Base-by-base conservation (phyloP, 2,113 vertebrate species). In the Eira barbara region DNA sequence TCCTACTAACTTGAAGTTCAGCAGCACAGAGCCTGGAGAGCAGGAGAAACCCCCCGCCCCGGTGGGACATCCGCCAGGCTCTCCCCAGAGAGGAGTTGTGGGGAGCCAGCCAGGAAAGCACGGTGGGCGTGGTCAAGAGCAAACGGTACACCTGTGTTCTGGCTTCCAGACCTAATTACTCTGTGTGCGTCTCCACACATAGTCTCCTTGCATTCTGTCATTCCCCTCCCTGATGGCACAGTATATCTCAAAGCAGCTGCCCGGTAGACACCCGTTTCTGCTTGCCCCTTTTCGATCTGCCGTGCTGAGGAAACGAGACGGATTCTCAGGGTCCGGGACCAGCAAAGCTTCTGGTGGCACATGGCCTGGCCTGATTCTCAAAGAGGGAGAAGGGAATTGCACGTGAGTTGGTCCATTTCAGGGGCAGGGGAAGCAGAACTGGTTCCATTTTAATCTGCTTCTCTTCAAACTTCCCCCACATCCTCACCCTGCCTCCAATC, bases 211-310 rank as follows among this genome's bases (percentile, higher is more conserved):
- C 57, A 15, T 27, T 21, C 55, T 4, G 21, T 2, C 17, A 1
- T 18, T 69, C 78, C 39, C 78, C 67, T 88, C 29, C 91, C 18
- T n/a, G 69, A 63, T 15, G 45, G 0, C 14, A 25, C 4, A 23
- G 10, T 36, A 3, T 1, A 36, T 4, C 29, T 63, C 71, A 8
- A 3, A 73, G 20, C 36, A 39, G 14, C 31, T 67, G 21, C 15
- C 31, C 10, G 11, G 34, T 6, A 34, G 39, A 52, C 27, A 36
- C 10, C 14, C 12, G 1, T 31, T 11, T 25, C 63, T 47, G 25
- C 11, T 3, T 29, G 36, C 14, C 45, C 29, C 34, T 11, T 10
- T 21, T 36, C 47, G n/a, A 79, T 6, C 63, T 1, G 1, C 0
- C 79, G 65, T 11, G 25, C 63, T n/a, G 7, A 71, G 73, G 67